Base-by-base conservation (phyloP, 1,140 invertebrate species). In the Drosophila ficusphila region DNA sequence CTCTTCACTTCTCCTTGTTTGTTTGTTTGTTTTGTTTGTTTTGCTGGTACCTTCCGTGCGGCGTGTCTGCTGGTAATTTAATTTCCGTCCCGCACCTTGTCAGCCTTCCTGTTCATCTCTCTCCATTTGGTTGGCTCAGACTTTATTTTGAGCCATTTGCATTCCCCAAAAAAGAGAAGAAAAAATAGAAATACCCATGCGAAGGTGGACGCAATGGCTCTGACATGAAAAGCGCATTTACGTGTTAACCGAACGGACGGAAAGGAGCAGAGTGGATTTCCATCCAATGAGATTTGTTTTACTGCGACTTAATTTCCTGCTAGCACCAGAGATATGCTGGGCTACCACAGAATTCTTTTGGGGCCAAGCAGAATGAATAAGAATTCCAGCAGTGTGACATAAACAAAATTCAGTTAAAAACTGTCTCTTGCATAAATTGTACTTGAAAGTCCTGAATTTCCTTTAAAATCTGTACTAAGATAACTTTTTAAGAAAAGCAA, bases 51-150 rank as follows among this genome's bases (percentile, higher is more conserved):
- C 42, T 14, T 25, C 21, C 21, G 7, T 38, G 36, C 29, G 41
- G 25, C 62, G 36, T 56, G 49, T 81, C 64, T 54, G 53, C 25
- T 36, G 42, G 64, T 72, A 67, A 72, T 74, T 85, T 85, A 64
- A 85, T 83, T 79, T 68, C 44, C 39, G 44, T 19, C 64, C 19
- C 21, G n/a, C n/a, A n/a, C n/a, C n/a, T n/a, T n/a, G n/a, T n/a
- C 4, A 19, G 16, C 19, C 14, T 6, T 18, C 14, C 25, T 29
- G 16, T 33, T 12, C 21, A 29, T 27, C 23, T 25, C 23, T 25
- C 31, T n/a, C 33, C 18, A 27, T 51, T 56, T 52, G 33, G 14
- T 5, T 38, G 14, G 41, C 18, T 39, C 12, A 8, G 56, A 49
- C 23, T 31, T 65, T 49, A 33, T 38, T 19, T 41, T 33, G 12